Conservation (phyloP, 1,140 invertebrate genomes). For the Potamilus streckersoni region DNA sequence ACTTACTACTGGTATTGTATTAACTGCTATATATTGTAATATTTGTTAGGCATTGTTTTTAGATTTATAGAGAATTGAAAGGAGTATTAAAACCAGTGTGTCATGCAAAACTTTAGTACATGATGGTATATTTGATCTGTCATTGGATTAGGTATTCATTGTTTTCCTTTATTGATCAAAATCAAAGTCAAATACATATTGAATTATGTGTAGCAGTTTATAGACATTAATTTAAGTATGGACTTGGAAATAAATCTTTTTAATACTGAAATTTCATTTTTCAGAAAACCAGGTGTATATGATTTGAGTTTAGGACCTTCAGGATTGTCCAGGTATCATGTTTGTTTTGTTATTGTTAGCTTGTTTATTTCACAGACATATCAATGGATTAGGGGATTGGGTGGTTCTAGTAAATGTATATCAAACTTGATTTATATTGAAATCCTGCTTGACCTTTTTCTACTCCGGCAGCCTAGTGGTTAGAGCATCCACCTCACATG, state of each 20-base stretch:
- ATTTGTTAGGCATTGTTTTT: too few species aligned
- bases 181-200: neutral
- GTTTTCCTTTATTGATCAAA: neutral
- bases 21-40: too few species aligned
- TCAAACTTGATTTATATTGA: too few species aligned
- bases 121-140: neutral
- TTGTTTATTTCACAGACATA: too few species aligned
- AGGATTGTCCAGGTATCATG: slow-evolving; percentile 56
- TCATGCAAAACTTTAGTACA: neutral
- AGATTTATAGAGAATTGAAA: neutral
- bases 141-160: neutral
- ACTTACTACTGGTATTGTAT: too few species aligned
- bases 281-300: slow-evolving; percentile 61
- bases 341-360: too few species aligned
- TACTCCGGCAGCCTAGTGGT: too few species aligned
- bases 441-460: too few species aligned
- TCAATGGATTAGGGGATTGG: too few species aligned
- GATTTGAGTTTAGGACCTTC: slow-evolving; percentile 59
- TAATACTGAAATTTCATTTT: slow-evolving; percentile 25
- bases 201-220: neutral
- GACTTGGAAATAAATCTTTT: neutral
- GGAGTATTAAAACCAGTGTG: neutral
- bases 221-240: neutral
- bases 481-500: too few species aligned
- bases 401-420: too few species aligned